Base-by-base conservation (phyloP, 2,888 invertebrate genomes). In the Myathropa florea region DNA sequence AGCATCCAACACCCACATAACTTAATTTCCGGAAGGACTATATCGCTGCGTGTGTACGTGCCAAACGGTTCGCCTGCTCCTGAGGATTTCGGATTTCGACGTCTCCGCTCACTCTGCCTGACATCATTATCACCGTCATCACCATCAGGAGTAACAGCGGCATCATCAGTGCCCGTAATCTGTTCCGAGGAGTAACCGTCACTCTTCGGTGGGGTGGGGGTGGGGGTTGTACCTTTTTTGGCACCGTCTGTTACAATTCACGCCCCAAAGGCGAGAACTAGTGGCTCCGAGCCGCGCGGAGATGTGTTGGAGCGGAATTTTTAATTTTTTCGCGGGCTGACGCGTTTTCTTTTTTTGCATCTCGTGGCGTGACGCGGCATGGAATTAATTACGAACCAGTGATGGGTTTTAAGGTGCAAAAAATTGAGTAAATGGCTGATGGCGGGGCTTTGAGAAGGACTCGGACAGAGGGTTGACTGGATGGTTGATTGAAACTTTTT, bases 11-110 rank as follows among this genome's bases (percentile, higher is more conserved):
- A 88, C 88, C 85, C 83, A 89, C 89, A 85, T 89, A 89, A 89
- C 89, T 88, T 88, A 88, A 89, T 89, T 89, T 89, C 89, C 89
- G 89, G 85, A 77, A 83, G 83, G 83, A 88, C 89, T 88, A 86
- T 86, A 81, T 68, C 64, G 70, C 65, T 86, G 86, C 83, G 86
- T 86, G 63, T 82, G 70, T 86, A 75, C 75, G 79, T 86, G 75
- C 78, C 79, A 75, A 46, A 78, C 70, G 64, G 73, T 82, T 85
- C 82, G 82, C 12, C 68, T 64, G 73, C 72, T 73, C 68, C 18
- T 57, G 26, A 75, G 18, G 46, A 46, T 46, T 46, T 18, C 46
- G 46, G 46, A 46, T 46, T 46, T 18, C 46, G 18, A 46, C 46
- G 68, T 76, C 46, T 36, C 33, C 36, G 36, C 24, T 75, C 53